phyloP scores from a whole-genome alignment of 2,888 invertebrate species.

The Amiota communis region DNA sequence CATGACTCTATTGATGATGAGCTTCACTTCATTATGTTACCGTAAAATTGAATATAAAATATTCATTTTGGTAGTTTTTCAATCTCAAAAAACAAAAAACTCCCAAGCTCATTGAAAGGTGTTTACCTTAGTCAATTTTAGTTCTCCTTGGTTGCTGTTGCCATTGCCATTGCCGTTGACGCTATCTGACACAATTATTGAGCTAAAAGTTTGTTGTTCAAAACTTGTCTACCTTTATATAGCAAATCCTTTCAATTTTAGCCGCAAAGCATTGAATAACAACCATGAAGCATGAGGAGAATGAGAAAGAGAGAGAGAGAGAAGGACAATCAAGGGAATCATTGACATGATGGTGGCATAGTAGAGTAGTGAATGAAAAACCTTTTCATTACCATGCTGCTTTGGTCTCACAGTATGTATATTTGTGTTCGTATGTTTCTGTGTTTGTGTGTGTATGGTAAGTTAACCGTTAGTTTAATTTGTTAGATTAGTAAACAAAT shows the following conservation, averaged over 20 bases:
- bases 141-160: background rate
- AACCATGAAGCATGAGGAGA: background rate
- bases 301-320: background rate
- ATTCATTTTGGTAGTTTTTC: conserved; percentile 18
- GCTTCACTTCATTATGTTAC: conserved; percentile 19
- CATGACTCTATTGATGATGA: background rate
- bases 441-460: conserved; percentile 29
- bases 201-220: conserved; percentile 10
- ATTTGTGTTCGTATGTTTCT: background rate
- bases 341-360: conserved; percentile 11
- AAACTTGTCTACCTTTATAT: conserved; percentile 12
- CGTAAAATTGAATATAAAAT: conserved; percentile 21
- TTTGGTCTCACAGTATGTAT: background rate
- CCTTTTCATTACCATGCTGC: conserved; percentile 35
- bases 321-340: conserved; percentile 28
- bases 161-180: background rate
- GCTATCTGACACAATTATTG: conserved; percentile 23
- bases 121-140: conserved; percentile 1
- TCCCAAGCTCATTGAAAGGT: no score
- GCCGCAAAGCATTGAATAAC: conserved; percentile 11
- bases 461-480: conserved; percentile 65
- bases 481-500: conserved; percentile 69
- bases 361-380: conserved; percentile 28
- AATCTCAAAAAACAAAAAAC: background rate
- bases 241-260: conserved; percentile 19